Base-by-base conservation (phyloP, 1,140 invertebrate genomes). In the Adelges cooleyi region DNA sequence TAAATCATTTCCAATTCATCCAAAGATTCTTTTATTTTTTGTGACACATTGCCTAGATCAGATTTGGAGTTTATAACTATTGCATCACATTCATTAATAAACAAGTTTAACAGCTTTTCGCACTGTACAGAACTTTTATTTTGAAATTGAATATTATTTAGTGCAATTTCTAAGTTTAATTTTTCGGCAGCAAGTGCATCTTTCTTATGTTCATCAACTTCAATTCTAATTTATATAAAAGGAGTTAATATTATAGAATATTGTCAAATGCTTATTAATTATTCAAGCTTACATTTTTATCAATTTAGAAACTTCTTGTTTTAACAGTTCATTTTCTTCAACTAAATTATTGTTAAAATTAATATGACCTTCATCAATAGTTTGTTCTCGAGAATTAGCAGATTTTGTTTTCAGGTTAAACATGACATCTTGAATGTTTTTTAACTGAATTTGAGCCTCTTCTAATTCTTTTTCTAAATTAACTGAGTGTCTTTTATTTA, bases 401-500 rank as follows among this genome's bases (percentile, higher is more conserved):
- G 42, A 59, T 53, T 66, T 38, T 42, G 44, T 66, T 42, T 46
- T 65, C 38, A 56, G 65, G 33, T 18, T 42, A 29, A 62, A 42
- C 23, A 67, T 67, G 17, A 65, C 49, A 50, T 67, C 51, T 40
- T 65, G 52, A 20, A 49, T 20, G 20, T 49, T 65, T 25, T 20
- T 33, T 46, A 65, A 33, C 40, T 51, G 53, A 3, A 50, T 13
- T 29, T 68, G 46, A 22, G 48, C 29, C 23, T 68, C 65, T 15
- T 52, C 18, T 18, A 69, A 62, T 54, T 70, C 68, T 33, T 66
- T 67, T 67, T 69, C 66, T 15, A 69, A 27, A 59, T 65, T 67
- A 65, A 52, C 59, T 2, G 65, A 49, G 46, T 69, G 68, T 40
- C 36, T 38, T 56, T 67, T 66, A 40, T 68, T 66, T 1, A 62